Evolutionary conservation across 1,140 invertebrate genomes (phyloP), one percentile per base, ranked within the genome.

Genomic region (Frieseomelitta varia): DNA sequence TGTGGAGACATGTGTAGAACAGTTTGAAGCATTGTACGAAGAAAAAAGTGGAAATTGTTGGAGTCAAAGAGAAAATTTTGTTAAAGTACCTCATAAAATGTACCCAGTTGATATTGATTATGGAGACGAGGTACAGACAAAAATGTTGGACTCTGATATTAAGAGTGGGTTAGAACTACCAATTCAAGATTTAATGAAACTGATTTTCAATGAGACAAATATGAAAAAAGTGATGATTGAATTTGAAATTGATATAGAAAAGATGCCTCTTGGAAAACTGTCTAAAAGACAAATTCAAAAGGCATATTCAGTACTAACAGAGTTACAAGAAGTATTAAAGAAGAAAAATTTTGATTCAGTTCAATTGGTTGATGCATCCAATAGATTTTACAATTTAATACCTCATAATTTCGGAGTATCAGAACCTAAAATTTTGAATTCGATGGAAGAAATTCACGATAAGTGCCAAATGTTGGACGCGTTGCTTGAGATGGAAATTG

Each of bases 231-330:
- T 98, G 8, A 97, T 99, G 96, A 91, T 98, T 88, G 98, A 99
- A 93, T 99, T 99, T 96, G 98, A 99, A 94, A 97, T 99, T 89
- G 99, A 99, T 95, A 96, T 98, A 87, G 98, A 99, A 75, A 99
- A 99, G 95, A 99, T 99, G 99, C 99, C 99, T 0, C 95, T 99
- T 3, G 99, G 99, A 69, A 99, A 99, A 95, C 93, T 99, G 0
- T 99, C 99, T 19, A 97, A 97, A 91, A 97, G 97, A 84, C 99
- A 99, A 95, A 97, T 99, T 61, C 96, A 98, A 91, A 95, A 96
- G 72, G 99, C 98, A 0, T 99, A 98, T 92, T 94, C 93, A 61
- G 97, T 99, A 30, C 93, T 99, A 2, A 97, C 96, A 2, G 97
- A 99, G 90, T 93, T 99, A 27, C 96, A 97, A 89, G 93, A 96